Evolutionary conservation across 2,888 invertebrate species (phyloP).

Genomic region (Dynastes grantii): DNA sequence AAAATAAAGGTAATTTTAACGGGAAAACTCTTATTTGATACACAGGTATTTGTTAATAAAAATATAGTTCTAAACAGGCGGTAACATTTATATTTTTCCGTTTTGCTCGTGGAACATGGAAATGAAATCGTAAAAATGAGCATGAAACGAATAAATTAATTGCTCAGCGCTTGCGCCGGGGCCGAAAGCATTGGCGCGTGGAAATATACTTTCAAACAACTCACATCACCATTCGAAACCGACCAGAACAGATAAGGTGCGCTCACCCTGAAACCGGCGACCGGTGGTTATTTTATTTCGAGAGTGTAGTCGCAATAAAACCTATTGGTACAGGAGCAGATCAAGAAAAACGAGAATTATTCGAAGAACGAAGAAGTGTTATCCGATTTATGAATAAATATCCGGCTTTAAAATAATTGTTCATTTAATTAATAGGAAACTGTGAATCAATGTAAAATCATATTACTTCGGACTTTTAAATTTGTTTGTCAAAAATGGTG

Average conservation of each 20-base stretch:
- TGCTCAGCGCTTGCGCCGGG: slow-evolving; percentile 51
- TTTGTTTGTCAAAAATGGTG: slow-evolving; percentile 55
- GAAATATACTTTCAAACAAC: slow-evolving; percentile 54
- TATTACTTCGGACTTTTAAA: slow-evolving; percentile 8
- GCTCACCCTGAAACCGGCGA: slow-evolving; percentile 14
- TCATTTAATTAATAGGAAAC: slow-evolving; percentile 2
- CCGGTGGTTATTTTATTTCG: slow-evolving; percentile 21
- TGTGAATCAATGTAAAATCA: too few relatives aligned
- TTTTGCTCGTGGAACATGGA: slow-evolving; percentile 24
- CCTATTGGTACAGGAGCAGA: not conserved
- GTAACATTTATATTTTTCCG: not conserved
- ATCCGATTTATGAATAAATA: slow-evolving; percentile 3
- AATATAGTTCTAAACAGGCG: not conserved
- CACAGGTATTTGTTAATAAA: not conserved
- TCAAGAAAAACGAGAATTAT: not conserved
- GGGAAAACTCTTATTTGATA: too few relatives aligned
- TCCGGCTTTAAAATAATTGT: not conserved
- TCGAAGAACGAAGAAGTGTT: slow-evolving; percentile 1
- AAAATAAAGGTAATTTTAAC: too few relatives aligned
- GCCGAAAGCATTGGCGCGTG: slow-evolving; percentile 57
- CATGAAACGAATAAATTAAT: slow-evolving; percentile 39
- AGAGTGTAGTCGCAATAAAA: not conserved
- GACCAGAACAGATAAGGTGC: slow-evolving; percentile 45
- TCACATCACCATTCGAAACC: slow-evolving; percentile 45
- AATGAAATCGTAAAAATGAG: slow-evolving; percentile 42